A percentile compares a stretch with the other conserved stretches of the same genome.
Conservation (phyloP, 2,113 vertebrate species). For the Myotis brandtii region DNA sequence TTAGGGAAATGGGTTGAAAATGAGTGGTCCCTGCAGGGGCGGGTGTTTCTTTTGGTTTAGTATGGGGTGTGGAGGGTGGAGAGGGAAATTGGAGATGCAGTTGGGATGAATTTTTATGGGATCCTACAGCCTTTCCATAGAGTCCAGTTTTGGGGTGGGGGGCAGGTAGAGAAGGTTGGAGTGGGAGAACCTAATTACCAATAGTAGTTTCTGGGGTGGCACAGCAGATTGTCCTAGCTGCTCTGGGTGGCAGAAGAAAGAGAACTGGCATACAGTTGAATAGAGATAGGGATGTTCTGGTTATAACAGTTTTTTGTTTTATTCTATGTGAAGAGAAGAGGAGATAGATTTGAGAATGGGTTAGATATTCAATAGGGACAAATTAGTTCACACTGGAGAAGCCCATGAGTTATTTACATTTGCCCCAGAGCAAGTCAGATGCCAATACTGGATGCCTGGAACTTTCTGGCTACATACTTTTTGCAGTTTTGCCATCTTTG, state of each 20-base stretch:
- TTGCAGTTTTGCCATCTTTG: neutral
- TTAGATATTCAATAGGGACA: neutral
- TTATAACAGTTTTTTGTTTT: neutral
- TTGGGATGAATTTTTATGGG: constrained; percentile 26
- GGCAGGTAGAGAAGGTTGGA: neutral
- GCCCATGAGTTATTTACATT: neutral
- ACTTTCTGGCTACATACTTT: neutral
- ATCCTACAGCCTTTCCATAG: neutral
- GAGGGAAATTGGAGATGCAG: neutral
- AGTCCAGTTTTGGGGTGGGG: neutral
- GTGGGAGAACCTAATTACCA: neutral
- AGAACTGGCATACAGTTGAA: neutral
- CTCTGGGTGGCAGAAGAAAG: neutral
- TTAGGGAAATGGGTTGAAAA: constrained; percentile 73
- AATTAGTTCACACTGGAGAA: neutral
- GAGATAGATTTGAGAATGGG: neutral
- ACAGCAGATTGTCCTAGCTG: neutral
- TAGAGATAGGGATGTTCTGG: neutral
- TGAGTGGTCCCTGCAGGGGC: constrained; percentile 55
- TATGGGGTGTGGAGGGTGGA: neutral
- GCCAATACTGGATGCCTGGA: neutral
- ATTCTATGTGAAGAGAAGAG: neutral
- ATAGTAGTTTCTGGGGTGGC: neutral
- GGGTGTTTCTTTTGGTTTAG: constrained; percentile 30
- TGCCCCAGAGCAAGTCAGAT: neutral